These are phyloP conservation scores for Lethrus apterus DNA, from an alignment of 1,140 invertebrate species.

Conservation along the genomic window DNA sequence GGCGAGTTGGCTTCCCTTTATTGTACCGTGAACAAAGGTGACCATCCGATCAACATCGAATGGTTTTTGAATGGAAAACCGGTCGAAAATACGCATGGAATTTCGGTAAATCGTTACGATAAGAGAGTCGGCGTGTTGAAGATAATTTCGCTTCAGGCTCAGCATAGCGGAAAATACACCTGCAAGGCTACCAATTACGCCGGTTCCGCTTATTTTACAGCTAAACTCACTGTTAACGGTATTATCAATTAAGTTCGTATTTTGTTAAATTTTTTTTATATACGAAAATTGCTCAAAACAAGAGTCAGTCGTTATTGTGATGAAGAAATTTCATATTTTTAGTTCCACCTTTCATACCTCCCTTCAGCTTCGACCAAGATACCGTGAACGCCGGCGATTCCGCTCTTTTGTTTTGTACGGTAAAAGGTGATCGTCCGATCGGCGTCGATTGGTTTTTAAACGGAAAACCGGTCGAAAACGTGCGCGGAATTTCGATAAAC, in stretches of 20 bases:
- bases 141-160: conserved; percentile 38
- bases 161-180: conserved; percentile 61
- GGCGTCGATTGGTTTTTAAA: conserved; percentile 57
- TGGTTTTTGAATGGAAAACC: conserved; percentile 59
- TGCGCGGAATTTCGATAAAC: conserved; percentile 48
- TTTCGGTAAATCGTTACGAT: conserved; percentile 42
- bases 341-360: conserved; percentile 46
- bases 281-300: too few relatives aligned
- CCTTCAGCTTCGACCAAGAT: conserved; percentile 45
- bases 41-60: conserved; percentile 67
- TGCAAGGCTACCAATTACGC: conserved; percentile 69
- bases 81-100: conserved; percentile 29
- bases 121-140: conserved; percentile 44
- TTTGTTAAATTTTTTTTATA: too few relatives aligned
- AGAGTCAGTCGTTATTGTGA: too few relatives aligned
- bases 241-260: not conserved
- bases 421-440: conserved; percentile 58
- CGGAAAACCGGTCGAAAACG: conserved; percentile 45
- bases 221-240: conserved; percentile 18
- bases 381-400: conserved; percentile 47
- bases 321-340: too few relatives aligned
- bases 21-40: conserved; percentile 83
- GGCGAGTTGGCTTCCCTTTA: conserved; percentile 61
- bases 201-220: conserved; percentile 52
- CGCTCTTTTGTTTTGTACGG: conserved; percentile 48